Evolutionary conservation across 2,888 invertebrate genomes (phyloP).

Genomic region (Sminthurinus aureus): DNA sequence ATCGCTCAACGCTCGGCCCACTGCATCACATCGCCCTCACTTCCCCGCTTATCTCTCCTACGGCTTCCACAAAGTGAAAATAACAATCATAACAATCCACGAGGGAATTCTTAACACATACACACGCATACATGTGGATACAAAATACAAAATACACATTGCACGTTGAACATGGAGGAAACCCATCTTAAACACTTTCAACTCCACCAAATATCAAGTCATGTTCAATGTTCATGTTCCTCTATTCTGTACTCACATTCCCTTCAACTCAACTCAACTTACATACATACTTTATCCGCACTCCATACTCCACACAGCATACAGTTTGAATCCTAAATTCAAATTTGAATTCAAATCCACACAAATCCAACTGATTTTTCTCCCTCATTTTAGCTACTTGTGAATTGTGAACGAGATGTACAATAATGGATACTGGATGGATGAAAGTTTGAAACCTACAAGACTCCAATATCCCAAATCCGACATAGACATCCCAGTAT

Average conservation of each 20-base stretch:
- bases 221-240: not conserved
- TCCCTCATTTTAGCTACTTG: not conserved
- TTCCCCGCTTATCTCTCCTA: slow-evolving; percentile 41
- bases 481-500: no score
- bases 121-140: not conserved
- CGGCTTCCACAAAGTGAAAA: slow-evolving; percentile 42
- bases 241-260: not conserved
- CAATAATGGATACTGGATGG: no score
- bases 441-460: no score
- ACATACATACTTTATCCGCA: not conserved
- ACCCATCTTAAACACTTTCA: no score
- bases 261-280: not conserved
- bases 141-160: not conserved
- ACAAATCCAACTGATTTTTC: not conserved
- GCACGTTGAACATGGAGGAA: not conserved
- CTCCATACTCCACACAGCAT: not conserved
- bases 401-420: no score
- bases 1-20: slow-evolving; percentile 37
- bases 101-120: slow-evolving; percentile 29
- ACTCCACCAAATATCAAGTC: not conserved
- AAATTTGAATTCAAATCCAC: not conserved
- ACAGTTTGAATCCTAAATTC: not conserved
- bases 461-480: no score
- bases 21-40: slow-evolving; percentile 31
- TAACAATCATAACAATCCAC: slow-evolving; percentile 39